Base-by-base conservation (phyloP, 2,113 vertebrate species). In the Tachysurus vachellii region DNA sequence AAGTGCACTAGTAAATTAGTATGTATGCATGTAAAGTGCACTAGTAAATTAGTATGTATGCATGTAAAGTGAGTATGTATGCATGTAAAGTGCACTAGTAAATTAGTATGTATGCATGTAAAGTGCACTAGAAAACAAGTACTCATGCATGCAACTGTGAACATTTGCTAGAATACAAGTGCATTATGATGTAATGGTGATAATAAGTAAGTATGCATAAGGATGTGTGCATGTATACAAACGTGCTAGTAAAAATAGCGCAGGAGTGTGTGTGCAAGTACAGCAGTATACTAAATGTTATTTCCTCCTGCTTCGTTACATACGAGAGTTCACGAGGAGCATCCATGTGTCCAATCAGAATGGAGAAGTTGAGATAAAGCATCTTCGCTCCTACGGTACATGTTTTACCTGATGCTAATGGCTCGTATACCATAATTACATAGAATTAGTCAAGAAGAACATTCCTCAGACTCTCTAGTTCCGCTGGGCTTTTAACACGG, bases 371-470 rank as follows among this genome's bases (percentile, higher is more conserved):
- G 21, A 57, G 28, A 80, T 59, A 23, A 61, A 21, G 10, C 56
- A 19, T 81, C 6, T 42, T 59, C 44, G 31, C 13, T 9, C 19
- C 10, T 21, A 80, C 19, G 53, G 54, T 80, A 59, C 12, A 80
- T 59, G 56, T 59, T 82, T 19, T 82, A 62, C 31, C 57, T 44
- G 36, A 44, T 62, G 57, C 56, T 62, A 62, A 82, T 47, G 17
- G 1, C 50, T 28, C 21, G 44, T 62, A 4, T 50, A 12, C 14
- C 10, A 7, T 77, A 19, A 28, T 47, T 14, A 28, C 71, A 50
- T 13, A 6, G 59, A 81, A 59, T 77, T 53, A 31, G 73, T 79
- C 84, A 64, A 26, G 47, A 79, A 79, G 42, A 66, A 54, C 59
- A 50, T 75, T 47, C 75, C 57, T 23, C 17, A 9, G 8, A 14